Base-by-base conservation (phyloP, 2,888 invertebrate genomes). In the Leucozona laternaria region DNA sequence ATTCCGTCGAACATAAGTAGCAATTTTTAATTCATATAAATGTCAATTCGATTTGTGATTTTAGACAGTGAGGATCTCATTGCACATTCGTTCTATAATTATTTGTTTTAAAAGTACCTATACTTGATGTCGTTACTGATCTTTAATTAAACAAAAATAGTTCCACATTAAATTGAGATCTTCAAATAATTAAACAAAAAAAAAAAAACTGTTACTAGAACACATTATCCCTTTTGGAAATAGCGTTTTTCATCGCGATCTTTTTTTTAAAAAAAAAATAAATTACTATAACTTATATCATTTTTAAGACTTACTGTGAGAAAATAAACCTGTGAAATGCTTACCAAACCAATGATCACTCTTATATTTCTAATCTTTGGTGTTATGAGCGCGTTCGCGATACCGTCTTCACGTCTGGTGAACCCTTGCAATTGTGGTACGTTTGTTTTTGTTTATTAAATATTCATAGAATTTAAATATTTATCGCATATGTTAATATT, bases 11-110 rank as follows among this genome's bases (percentile, higher is more conserved):
- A 86, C 86, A 86, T 88, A 81, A 88, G 85, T 85, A 88, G 78
- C 78, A 85, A 88, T 88, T 78, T 81, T 85, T 81, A 84, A 75
- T 88, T 71, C 76, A 79, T 88, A 88, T 88, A 88, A 88, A 88
- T 82, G 88, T 80, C 88, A 88, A 88, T 88, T 86, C 88, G 82
- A 80, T 82, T 88, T 88, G 88, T 81, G 85, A 82, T 81, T 88
- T 88, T 84, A 79, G 79, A 81, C 88, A 88, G 88, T 88, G 88
- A 86, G 84, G 88, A 88, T 88, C 88, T 85, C 84, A 86, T 79
- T 86, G 78, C 81, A 78, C 43, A 66, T 68, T 66, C 53, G 72
- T 68, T 37, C 34, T 53, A 37, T 5, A 68, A 50, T 20, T 20
- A 11, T 64, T 43, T 25, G 17, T 34, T 5, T 34, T 15, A 15